Conservation (phyloP, 1,140 invertebrate genomes). For the Patella vulgata region DNA sequence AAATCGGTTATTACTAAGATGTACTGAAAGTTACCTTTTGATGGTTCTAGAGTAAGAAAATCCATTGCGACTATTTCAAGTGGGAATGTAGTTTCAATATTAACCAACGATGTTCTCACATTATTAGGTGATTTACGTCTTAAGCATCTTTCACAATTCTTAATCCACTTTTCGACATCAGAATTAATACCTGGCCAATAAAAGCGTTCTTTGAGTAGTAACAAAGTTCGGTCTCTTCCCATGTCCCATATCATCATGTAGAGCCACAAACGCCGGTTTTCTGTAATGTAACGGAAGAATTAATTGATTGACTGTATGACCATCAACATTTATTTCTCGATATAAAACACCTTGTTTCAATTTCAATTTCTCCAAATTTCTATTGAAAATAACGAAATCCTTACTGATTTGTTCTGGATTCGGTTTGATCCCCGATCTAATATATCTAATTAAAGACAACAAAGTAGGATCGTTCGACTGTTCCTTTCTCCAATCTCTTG, state of each 20-base stretch:
- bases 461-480: not conserved
- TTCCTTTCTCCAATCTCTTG: not conserved
- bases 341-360: not conserved
- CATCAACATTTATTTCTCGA: not conserved
- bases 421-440: not conserved
- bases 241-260: constrained; percentile 18
- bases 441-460: not conserved
- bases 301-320: not conserved
- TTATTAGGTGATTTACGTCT: constrained; percentile 11
- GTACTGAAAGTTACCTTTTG: constrained; percentile 14
- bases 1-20: constrained; percentile 26
- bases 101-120: not conserved
- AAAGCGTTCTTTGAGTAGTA: constrained; percentile 20
- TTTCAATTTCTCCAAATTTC: not conserved
- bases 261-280: not conserved
- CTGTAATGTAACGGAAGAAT: constrained; percentile 8
- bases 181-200: constrained; percentile 20
- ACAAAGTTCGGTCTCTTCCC: constrained; percentile 24
- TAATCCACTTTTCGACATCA: constrained; percentile 11
- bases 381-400: not conserved
- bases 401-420: not conserved
- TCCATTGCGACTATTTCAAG: constrained; percentile 15
- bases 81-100: constrained; percentile 10
- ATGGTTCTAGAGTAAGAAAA: constrained; percentile 17
- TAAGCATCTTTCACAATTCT: constrained; percentile 18